phyloP scores from a whole-genome alignment of 2,113 vertebrate species.

The Hemiscyllium ocellatum region DNA sequence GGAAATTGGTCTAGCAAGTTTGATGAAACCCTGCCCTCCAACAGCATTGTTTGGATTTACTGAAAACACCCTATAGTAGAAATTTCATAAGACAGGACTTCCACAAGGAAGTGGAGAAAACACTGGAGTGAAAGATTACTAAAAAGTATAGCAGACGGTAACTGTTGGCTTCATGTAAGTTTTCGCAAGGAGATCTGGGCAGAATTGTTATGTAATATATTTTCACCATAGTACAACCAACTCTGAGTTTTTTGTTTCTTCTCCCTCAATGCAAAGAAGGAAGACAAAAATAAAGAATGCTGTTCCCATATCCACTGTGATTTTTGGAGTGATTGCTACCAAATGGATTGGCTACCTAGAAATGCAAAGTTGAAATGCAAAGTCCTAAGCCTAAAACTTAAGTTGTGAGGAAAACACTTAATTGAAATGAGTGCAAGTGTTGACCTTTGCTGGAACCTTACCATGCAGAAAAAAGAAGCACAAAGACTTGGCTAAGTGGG shows the following conservation, averaged over 20 bases:
- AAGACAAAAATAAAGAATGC: neutral
- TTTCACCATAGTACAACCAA: neutral
- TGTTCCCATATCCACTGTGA: neutral
- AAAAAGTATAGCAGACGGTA: neutral
- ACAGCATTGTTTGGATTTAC: neutral
- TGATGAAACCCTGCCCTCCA: neutral
- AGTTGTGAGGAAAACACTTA: neutral
- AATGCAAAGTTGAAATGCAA: neutral
- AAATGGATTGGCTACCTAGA: neutral
- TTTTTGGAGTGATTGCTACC: neutral
- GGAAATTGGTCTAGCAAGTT: neutral
- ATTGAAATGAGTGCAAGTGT: neutral
- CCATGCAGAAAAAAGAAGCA: neutral
- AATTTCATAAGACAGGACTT: neutral
- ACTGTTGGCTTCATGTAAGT: neutral
- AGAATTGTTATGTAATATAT: neutral
- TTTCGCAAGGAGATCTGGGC: neutral
- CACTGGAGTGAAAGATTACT: constrained; percentile 12
- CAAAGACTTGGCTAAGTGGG: neutral
- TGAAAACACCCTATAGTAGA: neutral
- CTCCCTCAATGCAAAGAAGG: neutral
- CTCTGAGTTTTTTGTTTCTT: neutral
- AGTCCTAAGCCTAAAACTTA: neutral
- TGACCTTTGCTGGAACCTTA: neutral
- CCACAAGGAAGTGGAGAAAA: neutral